Evolutionary conservation across 2,797 vertebrate genomes (phyloP).

Genomic region (Typhlichthys subterraneus): DNA sequence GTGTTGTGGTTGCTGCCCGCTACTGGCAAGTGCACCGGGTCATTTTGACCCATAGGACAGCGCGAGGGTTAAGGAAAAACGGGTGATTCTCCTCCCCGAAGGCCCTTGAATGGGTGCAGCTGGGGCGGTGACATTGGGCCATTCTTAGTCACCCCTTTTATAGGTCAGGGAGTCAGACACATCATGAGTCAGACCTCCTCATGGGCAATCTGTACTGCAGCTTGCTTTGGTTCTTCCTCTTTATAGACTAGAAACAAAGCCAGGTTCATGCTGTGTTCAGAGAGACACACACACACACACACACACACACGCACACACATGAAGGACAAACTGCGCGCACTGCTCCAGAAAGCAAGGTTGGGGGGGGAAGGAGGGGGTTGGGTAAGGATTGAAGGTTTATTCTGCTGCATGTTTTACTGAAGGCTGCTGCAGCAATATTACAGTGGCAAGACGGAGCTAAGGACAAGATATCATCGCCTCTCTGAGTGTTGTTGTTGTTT

Average conservation of each 20-base stretch:
- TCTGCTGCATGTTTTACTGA: slow-evolving; percentile 28
- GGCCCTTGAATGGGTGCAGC: slow-evolving; percentile 20
- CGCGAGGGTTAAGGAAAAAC: slow-evolving; percentile 22
- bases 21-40: too few species aligned
- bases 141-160: background rate
- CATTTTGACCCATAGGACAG: too few species aligned
- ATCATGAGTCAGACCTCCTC: slow-evolving; percentile 20
- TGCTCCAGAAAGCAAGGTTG: slow-evolving; percentile 27
- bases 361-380: slow-evolving; percentile 12
- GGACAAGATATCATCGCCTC: slow-evolving; percentile 10
- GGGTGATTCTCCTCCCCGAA: slow-evolving; percentile 2
- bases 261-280: slow-evolving; percentile 3
- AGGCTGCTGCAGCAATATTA: slow-evolving; percentile 23
- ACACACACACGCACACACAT: slow-evolving; percentile 4
- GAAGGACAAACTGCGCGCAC: slow-evolving; percentile 35
- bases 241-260: slow-evolving; percentile 15
- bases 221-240: slow-evolving; percentile 3
- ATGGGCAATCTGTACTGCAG: background rate
- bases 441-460: slow-evolving; percentile 31
- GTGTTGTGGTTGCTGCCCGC: too few species aligned
- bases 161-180: background rate
- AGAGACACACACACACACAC: background rate
- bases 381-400: slow-evolving; percentile 27
- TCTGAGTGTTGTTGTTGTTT: too few species aligned
- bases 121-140: slow-evolving; percentile 16